Conservation (phyloP, 2,888 invertebrate genomes). For the Clistopyga incitator region DNA sequence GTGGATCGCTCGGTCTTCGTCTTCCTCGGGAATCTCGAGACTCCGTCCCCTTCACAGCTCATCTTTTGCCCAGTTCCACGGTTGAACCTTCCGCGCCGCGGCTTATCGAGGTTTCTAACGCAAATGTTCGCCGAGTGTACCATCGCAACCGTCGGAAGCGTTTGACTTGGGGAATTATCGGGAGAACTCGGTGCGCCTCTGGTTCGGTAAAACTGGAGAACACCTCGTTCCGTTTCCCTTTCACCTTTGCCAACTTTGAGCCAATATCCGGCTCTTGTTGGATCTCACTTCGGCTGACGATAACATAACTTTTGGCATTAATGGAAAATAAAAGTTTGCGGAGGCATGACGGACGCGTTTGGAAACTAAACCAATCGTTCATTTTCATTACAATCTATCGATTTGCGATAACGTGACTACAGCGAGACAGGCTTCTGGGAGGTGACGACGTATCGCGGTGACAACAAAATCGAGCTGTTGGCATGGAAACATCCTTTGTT, state of each 20-base stretch:
- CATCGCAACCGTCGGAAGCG: background rate
- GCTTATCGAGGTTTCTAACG: conserved; percentile 27
- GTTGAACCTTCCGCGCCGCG: background rate
- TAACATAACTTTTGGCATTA: conserved; percentile 30
- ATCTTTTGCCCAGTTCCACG: background rate
- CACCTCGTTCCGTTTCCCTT: background rate
- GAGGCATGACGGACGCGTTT: conserved; percentile 1
- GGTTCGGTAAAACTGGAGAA: conserved; percentile 28
- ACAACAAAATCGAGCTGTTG: too few relatives aligned
- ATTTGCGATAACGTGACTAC: too few relatives aligned
- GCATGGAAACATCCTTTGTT: too few relatives aligned
- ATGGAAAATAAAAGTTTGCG: background rate
- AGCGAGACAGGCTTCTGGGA: too few relatives aligned
- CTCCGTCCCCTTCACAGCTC: background rate
- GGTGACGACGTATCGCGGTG: too few relatives aligned
- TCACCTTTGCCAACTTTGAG: background rate
- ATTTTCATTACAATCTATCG: conserved; percentile 14
- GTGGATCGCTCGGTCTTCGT: background rate
- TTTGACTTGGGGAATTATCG: conserved; percentile 43
- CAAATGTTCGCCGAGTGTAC: conserved; percentile 30
- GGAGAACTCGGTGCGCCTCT: conserved; percentile 38
- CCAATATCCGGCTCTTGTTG: conserved; percentile 33
- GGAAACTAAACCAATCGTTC: conserved; percentile 28
- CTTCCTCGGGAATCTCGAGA: background rate
- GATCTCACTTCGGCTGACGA: conserved; percentile 33